Base-by-base conservation (phyloP, 2,888 invertebrate genomes). In the Caenorhabditis sp. region DNA sequence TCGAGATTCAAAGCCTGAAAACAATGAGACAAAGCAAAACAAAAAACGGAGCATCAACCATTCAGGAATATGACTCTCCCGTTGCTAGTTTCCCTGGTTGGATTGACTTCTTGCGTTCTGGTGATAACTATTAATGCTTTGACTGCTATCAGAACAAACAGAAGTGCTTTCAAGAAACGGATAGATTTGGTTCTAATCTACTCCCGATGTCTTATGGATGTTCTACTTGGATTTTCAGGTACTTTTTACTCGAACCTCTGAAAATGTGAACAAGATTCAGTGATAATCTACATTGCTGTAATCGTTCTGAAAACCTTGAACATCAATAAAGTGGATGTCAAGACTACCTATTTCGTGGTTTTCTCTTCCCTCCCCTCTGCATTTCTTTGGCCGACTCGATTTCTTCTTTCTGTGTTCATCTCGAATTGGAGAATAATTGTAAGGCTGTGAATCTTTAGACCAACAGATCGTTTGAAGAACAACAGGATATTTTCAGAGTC, bases 201-300 rank as follows among this genome's bases (percentile, higher is more conserved):
- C 22, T 38, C 49, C 3, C 44, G 82, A 66, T 76, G 69, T 24
- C 5, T 72, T 47, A 24, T 82, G 6, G 82, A 82, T 31, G 41
- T 82, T 24, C 66, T 82, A 3, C 47, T 76, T 0, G 82, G 75
- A 22, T 41, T 82, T 12, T 61, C 68, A 74, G 80, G 80, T 80
- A n/a, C n/a, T n/a, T n/a, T n/a, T n/a, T n/a, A n/a, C n/a, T n/a
- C n/a, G n/a, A n/a, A n/a, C 5, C 7, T 7, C 16, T 8, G 19
- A 12, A 41, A 38, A 38, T 10, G 12, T 12, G 12, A 38, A 12
- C 6, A 38, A 38, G 38, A 10, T 44, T 44, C 66, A 70, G 69
- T 82, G 0, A 44, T 58, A 28, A 35, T 76, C 24, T 76, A 76
- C 59, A 63, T 82, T n/a, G 38, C 51, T 3, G 63, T 82, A 10